A percentile compares a stretch with the other conserved stretches of the same genome.
Conservation (phyloP, 2,888 invertebrate species). For the Pachliopta kotzebuea region DNA sequence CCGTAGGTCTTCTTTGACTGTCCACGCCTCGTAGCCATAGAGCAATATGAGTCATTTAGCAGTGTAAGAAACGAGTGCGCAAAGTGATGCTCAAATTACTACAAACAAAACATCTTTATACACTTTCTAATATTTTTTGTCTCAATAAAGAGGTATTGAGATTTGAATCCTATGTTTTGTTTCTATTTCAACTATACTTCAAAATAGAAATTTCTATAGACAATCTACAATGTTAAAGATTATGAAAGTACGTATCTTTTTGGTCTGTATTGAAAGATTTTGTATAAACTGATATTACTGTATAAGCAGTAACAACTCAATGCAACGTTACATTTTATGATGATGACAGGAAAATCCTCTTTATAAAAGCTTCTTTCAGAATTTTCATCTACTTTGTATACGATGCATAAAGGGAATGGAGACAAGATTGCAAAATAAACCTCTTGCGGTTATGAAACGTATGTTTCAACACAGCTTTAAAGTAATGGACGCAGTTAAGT, state of each 20-base stretch:
- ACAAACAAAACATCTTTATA: no score
- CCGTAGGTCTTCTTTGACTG: no score
- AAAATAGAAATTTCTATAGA: no score
- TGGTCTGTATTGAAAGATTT: neutral
- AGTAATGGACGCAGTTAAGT: constrained; percentile 1
- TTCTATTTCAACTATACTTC: no score
- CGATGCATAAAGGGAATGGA: constrained; percentile 23
- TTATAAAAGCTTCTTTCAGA: constrained; percentile 21
- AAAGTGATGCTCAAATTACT: no score
- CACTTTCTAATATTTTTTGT: no score
- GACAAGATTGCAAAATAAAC: constrained; percentile 27
- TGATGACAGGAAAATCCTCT: constrained; percentile 19
- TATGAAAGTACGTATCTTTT: neutral
- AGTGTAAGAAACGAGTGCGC: no score
- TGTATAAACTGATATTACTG: constrained; percentile 4
- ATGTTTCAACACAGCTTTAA: constrained; percentile 12
- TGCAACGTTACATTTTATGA: constrained; percentile 22
- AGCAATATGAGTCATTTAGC: no score
- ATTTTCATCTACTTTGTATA: constrained; percentile 28
- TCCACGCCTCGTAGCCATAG: no score
- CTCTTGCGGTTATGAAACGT: constrained; percentile 17
- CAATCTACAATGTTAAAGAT: no score
- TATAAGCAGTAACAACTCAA: constrained; percentile 10
- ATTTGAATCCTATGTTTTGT: no score
- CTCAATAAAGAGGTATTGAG: no score